Percentiles rank a stretch among this genome's conserved stretches.
Conservation (phyloP, 1,140 invertebrate species). For the Trissolcus basalis region DNA sequence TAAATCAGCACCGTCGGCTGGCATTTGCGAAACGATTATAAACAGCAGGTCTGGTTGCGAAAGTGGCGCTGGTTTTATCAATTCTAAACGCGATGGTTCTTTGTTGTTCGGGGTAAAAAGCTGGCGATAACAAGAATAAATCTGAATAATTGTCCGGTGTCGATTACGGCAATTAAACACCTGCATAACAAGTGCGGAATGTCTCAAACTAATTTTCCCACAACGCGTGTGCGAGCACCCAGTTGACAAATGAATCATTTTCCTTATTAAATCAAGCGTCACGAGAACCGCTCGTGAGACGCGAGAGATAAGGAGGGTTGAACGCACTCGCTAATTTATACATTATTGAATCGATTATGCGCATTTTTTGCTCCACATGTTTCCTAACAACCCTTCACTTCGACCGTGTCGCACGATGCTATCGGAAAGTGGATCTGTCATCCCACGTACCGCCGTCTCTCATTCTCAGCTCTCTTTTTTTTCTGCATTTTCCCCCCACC, state of each 20-base stretch:
- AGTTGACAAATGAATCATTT: conserved; percentile 45
- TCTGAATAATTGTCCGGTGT: conserved; percentile 31
- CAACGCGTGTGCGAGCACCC: conserved; percentile 21
- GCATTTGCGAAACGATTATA: conserved; percentile 30
- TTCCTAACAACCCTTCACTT: conserved; percentile 53
- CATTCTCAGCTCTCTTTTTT: conserved; percentile 8
- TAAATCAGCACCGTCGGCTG: too few relatives aligned
- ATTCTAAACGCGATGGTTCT: conserved; percentile 36
- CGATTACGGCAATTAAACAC: conserved; percentile 17
- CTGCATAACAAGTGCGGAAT: conserved; percentile 8
- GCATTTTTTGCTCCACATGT: conserved; percentile 41
- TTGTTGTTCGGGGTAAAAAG: conserved; percentile 26
- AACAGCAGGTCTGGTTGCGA: too few relatives aligned
- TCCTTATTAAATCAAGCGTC: conserved; percentile 40
- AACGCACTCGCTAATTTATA: conserved; percentile 49
- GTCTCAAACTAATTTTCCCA: conserved; percentile 42
- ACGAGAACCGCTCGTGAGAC: conserved; percentile 17
- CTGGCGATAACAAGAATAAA: conserved; percentile 26
- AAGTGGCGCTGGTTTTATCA: not conserved
- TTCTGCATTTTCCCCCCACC: not conserved
- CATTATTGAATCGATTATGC: conserved; percentile 47
- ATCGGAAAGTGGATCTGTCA: conserved; percentile 63
- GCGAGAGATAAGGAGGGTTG: conserved; percentile 36
- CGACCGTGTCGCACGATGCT: conserved; percentile 32
- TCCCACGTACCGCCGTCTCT: conserved; percentile 48